Conservation (phyloP, 1,140 invertebrate genomes). For the Drosophila yakuba region DNA sequence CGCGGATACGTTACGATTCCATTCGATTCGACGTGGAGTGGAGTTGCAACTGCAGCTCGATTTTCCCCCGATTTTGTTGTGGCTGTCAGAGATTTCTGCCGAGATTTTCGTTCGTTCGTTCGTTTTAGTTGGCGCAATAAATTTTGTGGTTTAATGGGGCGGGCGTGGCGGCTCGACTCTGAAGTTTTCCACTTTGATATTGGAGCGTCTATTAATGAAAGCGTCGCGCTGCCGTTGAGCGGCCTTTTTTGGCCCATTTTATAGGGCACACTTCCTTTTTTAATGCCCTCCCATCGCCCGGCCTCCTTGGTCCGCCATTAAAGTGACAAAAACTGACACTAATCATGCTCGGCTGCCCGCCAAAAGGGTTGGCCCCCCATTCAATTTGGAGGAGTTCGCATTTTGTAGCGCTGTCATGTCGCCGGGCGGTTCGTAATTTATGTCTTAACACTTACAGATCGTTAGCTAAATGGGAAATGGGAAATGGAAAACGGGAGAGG, state of each 20-base stretch:
- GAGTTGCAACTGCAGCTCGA: constrained; percentile 4
- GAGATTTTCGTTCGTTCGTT: constrained; percentile 52
- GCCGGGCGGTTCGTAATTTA: constrained; percentile 61
- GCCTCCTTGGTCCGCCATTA: constrained; percentile 72
- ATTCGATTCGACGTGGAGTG: too few species aligned
- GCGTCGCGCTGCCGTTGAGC: constrained; percentile 45
- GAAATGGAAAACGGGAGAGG: too few species aligned
- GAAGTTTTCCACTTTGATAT: constrained; percentile 81
- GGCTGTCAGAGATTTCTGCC: constrained; percentile 37
- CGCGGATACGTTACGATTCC: constrained; percentile 5
- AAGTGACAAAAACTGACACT: constrained; percentile 82
- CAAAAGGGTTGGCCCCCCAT: constrained; percentile 69
- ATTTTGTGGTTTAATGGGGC: constrained; percentile 83
- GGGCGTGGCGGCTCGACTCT: constrained; percentile 73
- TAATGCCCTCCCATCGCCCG: constrained; percentile 48
- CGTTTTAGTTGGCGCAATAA: constrained; percentile 81
- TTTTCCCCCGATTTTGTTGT: constrained; percentile 4
- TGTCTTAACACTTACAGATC: constrained; percentile 60
- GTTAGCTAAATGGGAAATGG: constrained; percentile 28
- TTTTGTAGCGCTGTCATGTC: constrained; percentile 74
- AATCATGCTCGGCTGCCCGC: constrained; percentile 72
- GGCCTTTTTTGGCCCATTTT: constrained; percentile 71
- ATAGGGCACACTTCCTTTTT: constrained; percentile 76
- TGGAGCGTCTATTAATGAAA: constrained; percentile 81
- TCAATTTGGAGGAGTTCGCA: constrained; percentile 45